A percentile compares a stretch with the other conserved stretches of the same genome.
These are phyloP conservation scores for Urocolius indicus DNA, from an alignment of 2,113 vertebrate species.

Conservation along the genomic window DNA sequence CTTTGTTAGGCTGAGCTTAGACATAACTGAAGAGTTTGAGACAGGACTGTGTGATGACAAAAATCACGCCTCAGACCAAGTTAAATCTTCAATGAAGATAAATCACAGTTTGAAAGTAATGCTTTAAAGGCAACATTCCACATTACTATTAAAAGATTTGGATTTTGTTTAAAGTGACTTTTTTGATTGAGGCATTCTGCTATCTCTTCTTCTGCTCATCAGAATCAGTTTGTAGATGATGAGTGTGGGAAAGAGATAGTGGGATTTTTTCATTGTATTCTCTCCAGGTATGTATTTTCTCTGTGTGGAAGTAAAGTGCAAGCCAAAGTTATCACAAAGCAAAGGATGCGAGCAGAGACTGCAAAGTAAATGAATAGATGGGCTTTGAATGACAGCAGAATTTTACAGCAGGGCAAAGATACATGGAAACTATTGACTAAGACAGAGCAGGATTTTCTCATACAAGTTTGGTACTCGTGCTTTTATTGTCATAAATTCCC, in stretches of 20 bases:
- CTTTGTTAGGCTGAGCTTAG: not conserved
- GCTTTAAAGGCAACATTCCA: not conserved
- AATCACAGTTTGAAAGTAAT: not conserved
- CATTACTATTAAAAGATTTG: not conserved
- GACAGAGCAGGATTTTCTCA: not conserved
- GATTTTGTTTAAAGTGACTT: not conserved
- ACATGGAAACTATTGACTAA: not conserved
- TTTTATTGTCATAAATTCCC: constrained; percentile 27
- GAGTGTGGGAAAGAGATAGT: constrained; percentile 46
- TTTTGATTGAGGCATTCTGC: not conserved
- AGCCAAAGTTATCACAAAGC: not conserved
- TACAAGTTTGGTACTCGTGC: not conserved
- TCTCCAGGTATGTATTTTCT: not conserved
- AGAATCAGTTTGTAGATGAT: constrained; percentile 3
- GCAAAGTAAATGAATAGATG: not conserved
- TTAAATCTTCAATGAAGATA: not conserved
- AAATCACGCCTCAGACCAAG: not conserved
- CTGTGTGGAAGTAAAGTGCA: not conserved
- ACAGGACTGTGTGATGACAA: not conserved
- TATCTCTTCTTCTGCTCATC: constrained; percentile 12
- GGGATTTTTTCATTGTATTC: constrained; percentile 9
- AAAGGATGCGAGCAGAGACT: not conserved
- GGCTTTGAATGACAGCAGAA: not conserved
- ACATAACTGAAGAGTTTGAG: not conserved
- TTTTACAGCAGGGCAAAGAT: constrained; percentile 3